Conservation (phyloP, 2,113 vertebrate species). For the Brachyhypopomus occidentalis region DNA sequence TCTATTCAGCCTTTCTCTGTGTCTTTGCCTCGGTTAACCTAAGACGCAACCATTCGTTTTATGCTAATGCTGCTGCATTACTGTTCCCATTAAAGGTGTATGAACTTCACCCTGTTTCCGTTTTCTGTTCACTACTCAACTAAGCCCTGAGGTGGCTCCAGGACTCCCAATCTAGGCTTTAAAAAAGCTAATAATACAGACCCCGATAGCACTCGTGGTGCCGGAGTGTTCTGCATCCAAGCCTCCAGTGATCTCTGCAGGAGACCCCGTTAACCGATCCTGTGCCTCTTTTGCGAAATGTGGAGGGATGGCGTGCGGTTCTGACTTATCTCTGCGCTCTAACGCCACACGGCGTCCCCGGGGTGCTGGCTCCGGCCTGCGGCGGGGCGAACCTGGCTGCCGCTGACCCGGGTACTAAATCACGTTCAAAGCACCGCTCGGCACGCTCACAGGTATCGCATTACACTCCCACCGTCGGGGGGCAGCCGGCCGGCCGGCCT, state of each 20-base stretch:
- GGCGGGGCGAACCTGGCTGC: constrained; percentile 74
- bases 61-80: background rate
- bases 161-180: constrained; percentile 5
- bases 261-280: constrained; percentile 36
- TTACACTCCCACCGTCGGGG: constrained; percentile 80
- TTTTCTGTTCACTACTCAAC: background rate
- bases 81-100: background rate
- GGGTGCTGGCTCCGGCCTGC: constrained; percentile 73
- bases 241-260: constrained; percentile 45
- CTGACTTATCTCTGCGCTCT: constrained; percentile 71
- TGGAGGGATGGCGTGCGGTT: constrained; percentile 55
- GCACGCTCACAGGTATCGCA: constrained; percentile 80
- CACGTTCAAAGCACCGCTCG: constrained; percentile 88
- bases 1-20: background rate
- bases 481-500: constrained; percentile 60
- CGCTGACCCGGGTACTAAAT: constrained; percentile 79
- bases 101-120: background rate
- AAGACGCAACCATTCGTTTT: too few species aligned
- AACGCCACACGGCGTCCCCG: constrained; percentile 61
- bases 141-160: background rate
- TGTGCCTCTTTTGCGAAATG: constrained; percentile 42
- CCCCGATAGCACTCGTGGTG: constrained; percentile 30
- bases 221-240: constrained; percentile 27
- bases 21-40: background rate
- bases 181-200: constrained; percentile 5